Conservation (phyloP, 2,888 invertebrate genomes). For the Formica aserva region DNA sequence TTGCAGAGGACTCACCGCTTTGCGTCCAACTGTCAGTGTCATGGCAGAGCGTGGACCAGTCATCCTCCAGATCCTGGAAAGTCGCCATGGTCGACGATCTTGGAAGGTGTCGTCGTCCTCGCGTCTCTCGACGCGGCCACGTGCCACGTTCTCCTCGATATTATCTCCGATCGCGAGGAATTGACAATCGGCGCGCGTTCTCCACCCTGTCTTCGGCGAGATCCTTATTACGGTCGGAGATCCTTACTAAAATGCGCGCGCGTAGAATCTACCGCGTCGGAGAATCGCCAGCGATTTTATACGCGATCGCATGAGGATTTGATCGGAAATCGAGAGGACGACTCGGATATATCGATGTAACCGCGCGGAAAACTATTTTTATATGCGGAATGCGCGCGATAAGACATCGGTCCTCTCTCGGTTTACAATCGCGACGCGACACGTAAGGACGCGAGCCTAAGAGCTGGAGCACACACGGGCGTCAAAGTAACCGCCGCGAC, state of each 20-base stretch:
- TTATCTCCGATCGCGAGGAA: slow-evolving; percentile 32
- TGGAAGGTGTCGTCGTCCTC: background rate
- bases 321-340: background rate
- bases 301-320: slow-evolving; percentile 23
- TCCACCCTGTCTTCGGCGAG: background rate
- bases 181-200: background rate
- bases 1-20: slow-evolving; percentile 87
- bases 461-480: slow-evolving; percentile 61
- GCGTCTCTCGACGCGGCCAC: background rate
- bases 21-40: slow-evolving; percentile 89
- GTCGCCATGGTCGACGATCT: slow-evolving; percentile 87
- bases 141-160: slow-evolving; percentile 6
- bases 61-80: slow-evolving; percentile 89
- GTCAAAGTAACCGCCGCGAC: slow-evolving; percentile 69
- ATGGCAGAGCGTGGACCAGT: slow-evolving; percentile 89
- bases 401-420: background rate
- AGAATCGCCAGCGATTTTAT: slow-evolving; percentile 31
- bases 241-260: background rate
- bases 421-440: slow-evolving; percentile 14
- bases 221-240: too few relatives aligned
- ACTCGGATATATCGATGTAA: background rate
- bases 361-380: background rate
- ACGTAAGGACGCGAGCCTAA: slow-evolving; percentile 51
- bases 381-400: slow-evolving; percentile 22
- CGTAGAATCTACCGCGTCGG: background rate